Evolutionary conservation across 2,113 vertebrate genomes (phyloP).

Genomic region (Archilochus colubris): DNA sequence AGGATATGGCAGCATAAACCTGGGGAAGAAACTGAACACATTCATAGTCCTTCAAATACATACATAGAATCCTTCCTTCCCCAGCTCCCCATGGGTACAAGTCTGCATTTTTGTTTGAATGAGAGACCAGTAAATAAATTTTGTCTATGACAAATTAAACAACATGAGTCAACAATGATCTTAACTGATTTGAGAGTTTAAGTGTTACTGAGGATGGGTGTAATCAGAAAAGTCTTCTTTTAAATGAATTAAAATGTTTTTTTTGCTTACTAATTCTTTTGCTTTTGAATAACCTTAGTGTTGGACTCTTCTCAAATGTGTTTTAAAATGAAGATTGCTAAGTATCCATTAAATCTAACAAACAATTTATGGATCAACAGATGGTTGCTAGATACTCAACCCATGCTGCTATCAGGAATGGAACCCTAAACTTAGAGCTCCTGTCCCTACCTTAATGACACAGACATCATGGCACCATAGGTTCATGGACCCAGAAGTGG

Average conservation of each 20-base stretch:
- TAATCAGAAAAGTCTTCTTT: background rate
- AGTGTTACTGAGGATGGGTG: background rate
- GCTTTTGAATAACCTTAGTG: background rate
- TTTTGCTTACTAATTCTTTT: background rate
- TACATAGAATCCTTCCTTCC: background rate
- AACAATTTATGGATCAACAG: background rate
- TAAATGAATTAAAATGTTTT: background rate
- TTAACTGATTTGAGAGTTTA: background rate
- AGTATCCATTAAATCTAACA: background rate
- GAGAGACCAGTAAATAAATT: background rate
- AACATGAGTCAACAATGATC: background rate
- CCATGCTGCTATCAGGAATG: background rate
- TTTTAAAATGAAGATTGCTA: background rate
- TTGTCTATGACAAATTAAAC: background rate
- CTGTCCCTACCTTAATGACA: background rate
- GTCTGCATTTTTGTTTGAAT: background rate
- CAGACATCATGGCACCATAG: background rate
- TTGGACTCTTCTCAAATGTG: background rate
- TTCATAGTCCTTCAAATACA: background rate
- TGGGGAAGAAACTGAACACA: background rate
- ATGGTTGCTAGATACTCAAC: background rate
- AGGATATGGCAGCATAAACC: background rate
- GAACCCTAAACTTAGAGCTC: background rate
- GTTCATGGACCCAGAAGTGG: background rate
- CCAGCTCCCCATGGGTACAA: background rate